These are phyloP conservation scores for Brachionus asplanchnoidis DNA, from an alignment of 1,140 invertebrate genomes.

Conservation along the genomic window DNA sequence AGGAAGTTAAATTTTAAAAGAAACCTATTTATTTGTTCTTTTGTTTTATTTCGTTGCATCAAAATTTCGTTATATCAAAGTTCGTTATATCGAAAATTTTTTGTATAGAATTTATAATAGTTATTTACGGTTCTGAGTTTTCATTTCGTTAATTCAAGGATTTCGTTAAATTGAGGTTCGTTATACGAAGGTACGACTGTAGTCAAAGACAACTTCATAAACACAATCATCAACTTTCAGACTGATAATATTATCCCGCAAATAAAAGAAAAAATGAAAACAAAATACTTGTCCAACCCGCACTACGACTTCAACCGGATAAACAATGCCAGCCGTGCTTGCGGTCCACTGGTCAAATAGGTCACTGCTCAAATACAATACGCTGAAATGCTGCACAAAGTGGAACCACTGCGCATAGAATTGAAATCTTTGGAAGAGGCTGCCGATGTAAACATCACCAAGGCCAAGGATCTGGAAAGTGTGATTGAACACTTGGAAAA, in stretches of 20 bases:
- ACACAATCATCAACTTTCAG: slow-evolving; percentile 95
- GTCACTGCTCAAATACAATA: slow-evolving; percentile 97
- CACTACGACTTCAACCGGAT: slow-evolving; percentile 99
- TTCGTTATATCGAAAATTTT: too few relatives aligned
- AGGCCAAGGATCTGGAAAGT: slow-evolving; percentile 76
- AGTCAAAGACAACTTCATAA: slow-evolving; percentile 99
- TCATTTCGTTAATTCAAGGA: too few relatives aligned
- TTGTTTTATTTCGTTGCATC: too few relatives aligned
- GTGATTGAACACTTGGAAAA: slow-evolving; percentile 80
- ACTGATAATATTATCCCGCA: slow-evolving; percentile 90
- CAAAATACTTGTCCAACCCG: slow-evolving; percentile 85
- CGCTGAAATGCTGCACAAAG: slow-evolving; percentile 95
- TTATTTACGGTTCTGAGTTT: too few relatives aligned
- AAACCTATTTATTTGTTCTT: too few relatives aligned
- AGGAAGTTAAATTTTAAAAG: too few relatives aligned
- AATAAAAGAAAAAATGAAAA: slow-evolving; percentile 90
- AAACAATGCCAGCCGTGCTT: slow-evolving; percentile 94
- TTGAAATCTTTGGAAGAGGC: slow-evolving; percentile 80
- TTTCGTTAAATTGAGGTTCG: too few relatives aligned
- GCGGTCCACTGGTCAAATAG: slow-evolving; percentile 99
- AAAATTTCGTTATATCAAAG: too few relatives aligned
- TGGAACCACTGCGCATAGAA: slow-evolving; percentile 92
- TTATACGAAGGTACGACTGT: too few relatives aligned
- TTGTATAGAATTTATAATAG: too few relatives aligned
- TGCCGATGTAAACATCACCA: slow-evolving; percentile 82